Percentiles rank a stretch among this genome's conserved stretches.
These are phyloP conservation scores for Dendropsophus ebraccatus DNA, from an alignment of 2,113 vertebrate species.

Conservation along the genomic window DNA sequence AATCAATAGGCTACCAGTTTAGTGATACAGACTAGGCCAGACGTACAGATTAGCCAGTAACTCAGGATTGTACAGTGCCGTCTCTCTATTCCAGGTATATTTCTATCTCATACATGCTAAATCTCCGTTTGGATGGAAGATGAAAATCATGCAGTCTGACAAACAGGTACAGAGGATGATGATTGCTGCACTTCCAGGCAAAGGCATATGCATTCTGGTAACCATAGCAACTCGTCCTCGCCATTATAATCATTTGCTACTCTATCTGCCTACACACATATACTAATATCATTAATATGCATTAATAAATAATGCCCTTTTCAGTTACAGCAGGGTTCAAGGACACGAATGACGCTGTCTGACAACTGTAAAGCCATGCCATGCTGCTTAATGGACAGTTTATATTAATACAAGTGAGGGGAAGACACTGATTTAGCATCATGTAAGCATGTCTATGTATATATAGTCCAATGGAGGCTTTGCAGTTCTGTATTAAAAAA, in stretches of 20 bases:
- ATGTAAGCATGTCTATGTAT: no score
- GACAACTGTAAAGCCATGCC: neutral
- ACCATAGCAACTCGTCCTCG: constrained; percentile 39
- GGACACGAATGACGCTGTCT: neutral
- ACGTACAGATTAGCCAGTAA: neutral
- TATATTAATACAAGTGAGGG: neutral
- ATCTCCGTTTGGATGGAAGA: neutral
- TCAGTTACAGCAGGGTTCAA: constrained; percentile 2
- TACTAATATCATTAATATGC: constrained; percentile 33
- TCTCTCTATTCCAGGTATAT: neutral
- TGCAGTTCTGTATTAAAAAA: no score
- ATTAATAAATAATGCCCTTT: constrained; percentile 12
- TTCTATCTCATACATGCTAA: neutral
- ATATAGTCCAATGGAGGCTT: no score
- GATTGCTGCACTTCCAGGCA: constrained; percentile 41
- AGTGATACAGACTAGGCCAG: neutral
- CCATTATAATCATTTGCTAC: constrained; percentile 35
- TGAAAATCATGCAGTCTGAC: constrained; percentile 33
- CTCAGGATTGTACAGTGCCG: neutral
- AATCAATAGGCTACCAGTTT: neutral
- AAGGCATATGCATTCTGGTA: constrained; percentile 41
- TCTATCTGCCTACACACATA: constrained; percentile 48
- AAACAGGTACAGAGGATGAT: constrained; percentile 46
- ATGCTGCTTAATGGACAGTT: neutral
- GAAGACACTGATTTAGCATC: neutral